Percentiles rank a stretch among this genome's conserved stretches.
Evolutionary conservation across 2,113 vertebrate species (phyloP).

Genomic region (Onychostruthus taczanowskii): DNA sequence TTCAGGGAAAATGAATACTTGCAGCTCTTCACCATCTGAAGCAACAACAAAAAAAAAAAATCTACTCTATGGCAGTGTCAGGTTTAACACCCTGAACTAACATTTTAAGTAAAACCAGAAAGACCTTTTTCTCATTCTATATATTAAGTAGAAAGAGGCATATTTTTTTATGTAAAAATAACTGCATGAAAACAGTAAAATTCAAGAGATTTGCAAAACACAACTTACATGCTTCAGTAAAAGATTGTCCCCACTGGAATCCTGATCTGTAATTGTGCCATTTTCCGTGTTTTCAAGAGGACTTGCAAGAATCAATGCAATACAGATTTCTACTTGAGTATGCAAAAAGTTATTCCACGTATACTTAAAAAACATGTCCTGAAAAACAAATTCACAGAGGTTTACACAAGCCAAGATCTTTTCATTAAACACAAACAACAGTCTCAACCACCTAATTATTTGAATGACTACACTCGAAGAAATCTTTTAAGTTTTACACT

Average conservation of each 20-base stretch:
- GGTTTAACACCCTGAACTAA: not conserved
- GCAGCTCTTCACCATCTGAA: not conserved
- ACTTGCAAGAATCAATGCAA: conserved; percentile 94
- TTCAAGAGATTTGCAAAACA: not conserved
- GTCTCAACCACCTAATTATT: not conserved
- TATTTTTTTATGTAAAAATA: not conserved
- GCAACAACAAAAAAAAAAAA: not conserved
- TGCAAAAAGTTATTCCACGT: conserved; percentile 99
- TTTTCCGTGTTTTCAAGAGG: conserved; percentile 85
- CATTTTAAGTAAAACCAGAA: not conserved
- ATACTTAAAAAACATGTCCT: conserved; percentile 99
- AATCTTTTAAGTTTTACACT: not conserved
- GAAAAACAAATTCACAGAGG: not conserved
- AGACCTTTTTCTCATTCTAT: not conserved
- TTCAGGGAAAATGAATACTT: not conserved
- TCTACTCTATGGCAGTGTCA: not conserved
- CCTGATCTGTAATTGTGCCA: conserved; percentile 78
- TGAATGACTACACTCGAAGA: not conserved
- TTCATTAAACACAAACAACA: not conserved
- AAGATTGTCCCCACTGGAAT: conserved; percentile 81
- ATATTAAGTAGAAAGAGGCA: not conserved
- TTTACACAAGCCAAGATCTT: not conserved
- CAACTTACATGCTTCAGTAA: conserved; percentile 91
- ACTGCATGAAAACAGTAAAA: not conserved
- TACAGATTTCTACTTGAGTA: conserved; percentile 97